Evolutionary conservation across 2,113 vertebrate genomes (phyloP).

Genomic region (Catagonus wagneri): DNA sequence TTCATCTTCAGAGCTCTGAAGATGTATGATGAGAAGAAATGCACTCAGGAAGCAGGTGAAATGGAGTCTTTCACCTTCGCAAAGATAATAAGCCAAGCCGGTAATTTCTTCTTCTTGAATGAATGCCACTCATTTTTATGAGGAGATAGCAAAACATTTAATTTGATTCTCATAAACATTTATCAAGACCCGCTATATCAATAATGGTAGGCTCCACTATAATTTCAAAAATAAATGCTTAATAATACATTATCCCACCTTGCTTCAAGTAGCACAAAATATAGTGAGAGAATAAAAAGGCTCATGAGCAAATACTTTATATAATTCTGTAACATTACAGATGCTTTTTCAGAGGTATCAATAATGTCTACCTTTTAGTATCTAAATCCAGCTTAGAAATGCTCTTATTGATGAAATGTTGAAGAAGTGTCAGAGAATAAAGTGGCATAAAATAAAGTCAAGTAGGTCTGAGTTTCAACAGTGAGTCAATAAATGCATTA

Average conservation of each 20-base stretch:
- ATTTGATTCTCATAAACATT: neutral
- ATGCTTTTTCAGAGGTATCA: neutral
- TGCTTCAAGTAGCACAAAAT: neutral
- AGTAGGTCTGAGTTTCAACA: neutral
- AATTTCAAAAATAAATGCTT: slow-evolving; percentile 7
- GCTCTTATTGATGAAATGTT: neutral
- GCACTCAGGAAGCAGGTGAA: neutral
- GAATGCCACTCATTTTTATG: neutral
- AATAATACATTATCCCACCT: neutral
- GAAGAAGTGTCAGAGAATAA: neutral
- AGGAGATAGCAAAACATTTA: neutral
- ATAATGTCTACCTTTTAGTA: neutral
- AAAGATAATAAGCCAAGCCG: neutral
- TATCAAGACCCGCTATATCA: neutral
- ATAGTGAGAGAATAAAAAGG: neutral
- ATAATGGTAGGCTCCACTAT: neutral
- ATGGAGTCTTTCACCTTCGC: neutral
- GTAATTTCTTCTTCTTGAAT: slow-evolving; percentile 22
- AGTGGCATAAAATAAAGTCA: neutral
- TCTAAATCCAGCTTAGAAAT: neutral
- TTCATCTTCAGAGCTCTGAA: neutral
- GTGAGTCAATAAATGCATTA: neutral
- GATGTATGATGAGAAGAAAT: neutral
- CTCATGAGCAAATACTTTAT: neutral
- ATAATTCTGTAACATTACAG: neutral